phyloP scores from a whole-genome alignment of 2,113 vertebrate genomes.

The Balaeniceps rex region DNA sequence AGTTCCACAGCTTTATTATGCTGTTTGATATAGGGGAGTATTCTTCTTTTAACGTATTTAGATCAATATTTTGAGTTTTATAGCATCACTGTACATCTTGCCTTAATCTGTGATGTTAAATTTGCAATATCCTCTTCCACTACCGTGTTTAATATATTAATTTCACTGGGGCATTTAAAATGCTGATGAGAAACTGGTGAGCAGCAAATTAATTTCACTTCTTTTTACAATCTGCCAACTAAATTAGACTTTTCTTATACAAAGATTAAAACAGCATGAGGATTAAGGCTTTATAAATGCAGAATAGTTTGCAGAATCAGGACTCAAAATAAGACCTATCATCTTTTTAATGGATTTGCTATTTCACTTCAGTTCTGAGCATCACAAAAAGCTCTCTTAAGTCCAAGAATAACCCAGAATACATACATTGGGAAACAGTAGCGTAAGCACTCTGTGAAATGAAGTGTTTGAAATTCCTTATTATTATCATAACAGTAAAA shows the following conservation, averaged over 20 bases:
- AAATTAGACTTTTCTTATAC: background rate
- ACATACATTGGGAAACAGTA: background rate
- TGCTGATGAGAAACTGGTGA: background rate
- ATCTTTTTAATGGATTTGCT: background rate
- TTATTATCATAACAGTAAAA: background rate
- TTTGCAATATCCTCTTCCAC: background rate
- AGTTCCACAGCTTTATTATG: background rate
- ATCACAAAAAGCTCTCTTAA: background rate
- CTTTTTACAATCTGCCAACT: background rate
- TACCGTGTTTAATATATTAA: background rate
- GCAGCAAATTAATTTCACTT: conserved; percentile 2
- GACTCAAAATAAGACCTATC: background rate
- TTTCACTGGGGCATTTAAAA: background rate
- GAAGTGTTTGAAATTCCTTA: background rate
- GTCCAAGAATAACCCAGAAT: background rate
- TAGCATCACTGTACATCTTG: background rate
- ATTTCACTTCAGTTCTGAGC: background rate
- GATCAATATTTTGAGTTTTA: background rate
- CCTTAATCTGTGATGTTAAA: background rate
- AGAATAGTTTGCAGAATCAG: background rate
- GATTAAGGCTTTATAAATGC: background rate
- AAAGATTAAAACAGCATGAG: background rate
- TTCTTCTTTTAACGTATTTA: background rate
- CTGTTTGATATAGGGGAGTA: background rate
- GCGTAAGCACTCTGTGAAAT: background rate